Percentiles rank a stretch among this genome's conserved stretches.
Conservation (phyloP, 2,888 invertebrate species). For the Synanthedon vespiformis region DNA sequence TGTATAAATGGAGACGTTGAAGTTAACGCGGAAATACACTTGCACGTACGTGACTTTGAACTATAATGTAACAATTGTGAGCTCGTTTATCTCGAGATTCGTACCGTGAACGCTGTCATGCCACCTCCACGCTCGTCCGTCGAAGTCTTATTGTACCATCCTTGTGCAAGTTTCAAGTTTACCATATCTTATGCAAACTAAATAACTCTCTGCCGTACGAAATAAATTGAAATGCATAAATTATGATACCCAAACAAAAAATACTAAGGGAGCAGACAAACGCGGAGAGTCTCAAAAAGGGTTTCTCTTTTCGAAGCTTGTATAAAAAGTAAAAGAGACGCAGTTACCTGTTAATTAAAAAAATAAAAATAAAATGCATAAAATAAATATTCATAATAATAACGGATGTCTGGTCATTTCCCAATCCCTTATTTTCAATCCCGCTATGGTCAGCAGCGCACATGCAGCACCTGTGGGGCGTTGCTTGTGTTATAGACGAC, state of each 20-base stretch:
- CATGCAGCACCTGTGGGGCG: too few relatives aligned
- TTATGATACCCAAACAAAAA: not conserved
- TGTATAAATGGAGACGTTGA: conserved; percentile 19
- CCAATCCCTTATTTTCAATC: too few relatives aligned
- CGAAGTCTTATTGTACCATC: conserved; percentile 16
- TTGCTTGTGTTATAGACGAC: too few relatives aligned
- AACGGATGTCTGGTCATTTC: too few relatives aligned
- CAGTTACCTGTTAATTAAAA: too few relatives aligned
- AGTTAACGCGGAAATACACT: conserved; percentile 23
- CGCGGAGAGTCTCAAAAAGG: too few relatives aligned
- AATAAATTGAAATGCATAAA: not conserved
- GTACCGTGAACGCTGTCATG: conserved; percentile 5
- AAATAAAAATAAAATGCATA: too few relatives aligned
- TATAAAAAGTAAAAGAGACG: too few relatives aligned
- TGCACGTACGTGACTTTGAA: conserved; percentile 27
- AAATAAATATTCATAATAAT: too few relatives aligned
- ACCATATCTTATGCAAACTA: not conserved
- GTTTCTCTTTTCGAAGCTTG: too few relatives aligned
- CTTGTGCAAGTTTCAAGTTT: not conserved
- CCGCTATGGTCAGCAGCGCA: too few relatives aligned
- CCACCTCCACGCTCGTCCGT: conserved; percentile 15
- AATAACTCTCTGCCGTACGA: not conserved
- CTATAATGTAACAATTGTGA: conserved; percentile 17
- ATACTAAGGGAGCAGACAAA: not conserved
- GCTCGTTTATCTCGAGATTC: conserved; percentile 5